Evolutionary conservation across 1,140 invertebrate species (phyloP), one percentile per base, ranked within the genome.

Genomic region (Eueides isabella): DNA sequence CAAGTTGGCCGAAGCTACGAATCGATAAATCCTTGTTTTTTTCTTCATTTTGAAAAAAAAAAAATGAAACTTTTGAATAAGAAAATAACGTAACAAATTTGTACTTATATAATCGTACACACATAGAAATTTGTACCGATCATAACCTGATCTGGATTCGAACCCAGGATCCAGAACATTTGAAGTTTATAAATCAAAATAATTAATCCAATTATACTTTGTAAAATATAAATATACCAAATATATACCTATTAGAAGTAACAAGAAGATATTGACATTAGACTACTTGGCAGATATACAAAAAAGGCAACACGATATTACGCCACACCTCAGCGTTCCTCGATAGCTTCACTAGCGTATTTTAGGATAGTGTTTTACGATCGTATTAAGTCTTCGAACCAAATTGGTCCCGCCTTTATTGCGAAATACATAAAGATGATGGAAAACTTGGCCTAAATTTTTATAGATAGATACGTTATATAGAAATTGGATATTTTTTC

Each of bases 361-460:
- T 79, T 81, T 72, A 67, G 73, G 71, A 79, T 78, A 78, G 77
- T 74, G 75, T 80, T 83, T 83, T 81, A 81, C 74, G 79, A 78
- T 41, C 77, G 72, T 74, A 80, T 80, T 80, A 83, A 76, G 79
- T 71, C 77, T 74, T 71, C 75, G 77, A 70, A 70, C 77, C 71
- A 72, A 81, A 81, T 81, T 74, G 75, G 78, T 67, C 72, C 72
- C 74, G 70, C 72, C 74, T 80, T 82, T 80, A 79, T 82, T 82
- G 73, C 80, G 70, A 6, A 55, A 73, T 71, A 48, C 74, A 78
- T 80, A 77, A 80, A 80, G 74, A 80, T 78, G 76, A 80, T 78
- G 79, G 74, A 78, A 76, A 76, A 76, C 75, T 71, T 71, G 48
- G 66, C 74, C 74, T 48, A 73, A 77, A 73, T 80, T 75, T 80